These are phyloP conservation scores for Brienomyrus longianalis DNA, from an alignment of 2,113 vertebrate genomes.

Conservation along the genomic window DNA sequence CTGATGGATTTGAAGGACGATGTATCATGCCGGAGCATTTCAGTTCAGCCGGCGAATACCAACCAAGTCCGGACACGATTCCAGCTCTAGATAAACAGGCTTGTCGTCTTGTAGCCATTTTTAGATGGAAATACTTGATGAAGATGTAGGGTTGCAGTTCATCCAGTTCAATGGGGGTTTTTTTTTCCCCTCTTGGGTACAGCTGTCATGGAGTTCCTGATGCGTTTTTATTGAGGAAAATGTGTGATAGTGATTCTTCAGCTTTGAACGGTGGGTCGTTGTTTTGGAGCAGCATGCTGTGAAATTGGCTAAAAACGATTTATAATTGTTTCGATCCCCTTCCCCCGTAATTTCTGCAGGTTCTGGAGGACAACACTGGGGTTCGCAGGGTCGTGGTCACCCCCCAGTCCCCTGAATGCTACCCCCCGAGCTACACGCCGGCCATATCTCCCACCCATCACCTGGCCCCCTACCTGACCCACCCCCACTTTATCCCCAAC, in stretches of 20 bases:
- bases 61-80: conserved; percentile 25
- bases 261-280: background rate
- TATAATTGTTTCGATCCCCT: background rate
- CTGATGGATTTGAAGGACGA: conserved; percentile 14
- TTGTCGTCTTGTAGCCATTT: conserved; percentile 15
- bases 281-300: background rate
- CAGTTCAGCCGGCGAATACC: conserved; percentile 21
- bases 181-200: background rate
- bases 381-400: conserved; percentile 94
- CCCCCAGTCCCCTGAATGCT: conserved; percentile 92
- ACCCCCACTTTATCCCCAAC: conserved; percentile 90
- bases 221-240: conserved; percentile 5
- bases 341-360: conserved; percentile 53
- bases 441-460: conserved; percentile 92
- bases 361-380: conserved; percentile 91
- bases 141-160: conserved; percentile 15
- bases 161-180: background rate
- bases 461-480: conserved; percentile 83
- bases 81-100: conserved; percentile 17
- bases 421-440: conserved; percentile 88
- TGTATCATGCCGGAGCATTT: background rate
- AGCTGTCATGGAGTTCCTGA: conserved; percentile 16
- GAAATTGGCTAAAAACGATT: background rate
- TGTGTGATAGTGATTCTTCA: background rate
- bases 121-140: conserved; percentile 17